Conservation (phyloP, 30 jellyfish, hydroid and myxozoan genomes). For the Hydractinia symbiolongicarpus region DNA sequence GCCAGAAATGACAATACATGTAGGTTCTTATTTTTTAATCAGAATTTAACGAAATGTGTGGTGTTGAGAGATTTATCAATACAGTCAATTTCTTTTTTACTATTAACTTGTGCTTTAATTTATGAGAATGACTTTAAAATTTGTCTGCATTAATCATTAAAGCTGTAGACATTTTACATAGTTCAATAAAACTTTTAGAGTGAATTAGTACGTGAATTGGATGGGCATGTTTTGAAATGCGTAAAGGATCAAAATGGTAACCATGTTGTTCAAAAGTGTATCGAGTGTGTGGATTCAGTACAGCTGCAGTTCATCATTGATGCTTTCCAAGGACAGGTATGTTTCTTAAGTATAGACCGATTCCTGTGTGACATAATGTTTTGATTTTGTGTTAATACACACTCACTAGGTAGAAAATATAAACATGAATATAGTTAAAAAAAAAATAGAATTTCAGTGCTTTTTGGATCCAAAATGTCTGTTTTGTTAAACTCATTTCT, state of each 20-base stretch:
- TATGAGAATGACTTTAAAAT: too few species aligned
- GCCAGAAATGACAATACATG: constrained; percentile 65
- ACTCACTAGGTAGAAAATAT: too few species aligned
- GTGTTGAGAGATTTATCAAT: too few species aligned
- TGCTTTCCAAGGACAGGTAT: constrained; percentile 96
- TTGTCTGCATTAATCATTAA: too few species aligned
- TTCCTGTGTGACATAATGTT: not conserved
- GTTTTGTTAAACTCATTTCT: not conserved
- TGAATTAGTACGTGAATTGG: constrained; percentile 92
- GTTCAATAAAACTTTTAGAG: constrained; percentile 33
- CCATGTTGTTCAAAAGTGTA: constrained; percentile 99
- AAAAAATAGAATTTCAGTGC: too few species aligned
- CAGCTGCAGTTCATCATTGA: constrained; percentile 90
- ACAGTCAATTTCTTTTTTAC: too few species aligned
- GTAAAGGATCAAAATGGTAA: constrained; percentile 99
- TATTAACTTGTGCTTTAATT: too few species aligned
- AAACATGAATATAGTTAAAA: too few species aligned
- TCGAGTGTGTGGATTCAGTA: constrained; percentile 90
- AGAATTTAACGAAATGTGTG: too few species aligned
- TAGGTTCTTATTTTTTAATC: constrained; percentile 13
- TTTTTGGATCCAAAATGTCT: too few species aligned
- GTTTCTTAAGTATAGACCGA: not conserved
- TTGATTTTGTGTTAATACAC: not conserved
- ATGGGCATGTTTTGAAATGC: constrained; percentile 98
- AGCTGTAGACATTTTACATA: not conserved